A percentile compares a stretch with the other conserved stretches of the same genome.
phyloP scores from a whole-genome alignment of 2,888 invertebrate species.

The Corbicula japonica region DNA sequence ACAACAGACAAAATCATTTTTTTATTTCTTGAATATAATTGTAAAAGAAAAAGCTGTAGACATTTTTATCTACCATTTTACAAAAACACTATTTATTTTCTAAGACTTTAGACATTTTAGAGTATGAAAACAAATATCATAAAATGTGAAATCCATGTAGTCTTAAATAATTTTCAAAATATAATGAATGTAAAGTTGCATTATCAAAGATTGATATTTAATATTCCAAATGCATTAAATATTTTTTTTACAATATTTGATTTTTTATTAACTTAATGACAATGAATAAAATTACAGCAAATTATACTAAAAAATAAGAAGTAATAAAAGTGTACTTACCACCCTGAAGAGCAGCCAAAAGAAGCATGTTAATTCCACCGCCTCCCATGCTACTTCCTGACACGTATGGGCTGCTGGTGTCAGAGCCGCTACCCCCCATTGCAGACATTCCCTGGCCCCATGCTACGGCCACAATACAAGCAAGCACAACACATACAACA shows the following conservation, averaged over 20 bases:
- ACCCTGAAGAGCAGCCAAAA: slow-evolving; percentile 12
- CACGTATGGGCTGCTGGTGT: too few relatives aligned
- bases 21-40: background rate
- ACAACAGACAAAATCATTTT: too few relatives aligned
- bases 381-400: too few relatives aligned
- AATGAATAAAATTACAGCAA: too few relatives aligned
- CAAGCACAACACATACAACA: slow-evolving; percentile 30
- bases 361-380: slow-evolving; percentile 12
- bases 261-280: too few relatives aligned
- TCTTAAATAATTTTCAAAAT: too few relatives aligned
- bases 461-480: slow-evolving; percentile 25
- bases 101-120: background rate
- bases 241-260: too few relatives aligned
- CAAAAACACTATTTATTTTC: background rate
- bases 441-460: slow-evolving; percentile 19
- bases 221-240: too few relatives aligned
- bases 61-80: background rate
- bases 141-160: too few relatives aligned
- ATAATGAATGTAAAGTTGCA: too few relatives aligned
- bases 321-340: slow-evolving; percentile 18
- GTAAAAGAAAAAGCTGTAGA: background rate
- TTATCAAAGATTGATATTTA: too few relatives aligned
- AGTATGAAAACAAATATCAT: too few relatives aligned
- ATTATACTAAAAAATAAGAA: background rate
- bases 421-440: background rate